Evolutionary conservation across 2,888 invertebrate species (phyloP).

Genomic region (Tetragonula carbonaria): DNA sequence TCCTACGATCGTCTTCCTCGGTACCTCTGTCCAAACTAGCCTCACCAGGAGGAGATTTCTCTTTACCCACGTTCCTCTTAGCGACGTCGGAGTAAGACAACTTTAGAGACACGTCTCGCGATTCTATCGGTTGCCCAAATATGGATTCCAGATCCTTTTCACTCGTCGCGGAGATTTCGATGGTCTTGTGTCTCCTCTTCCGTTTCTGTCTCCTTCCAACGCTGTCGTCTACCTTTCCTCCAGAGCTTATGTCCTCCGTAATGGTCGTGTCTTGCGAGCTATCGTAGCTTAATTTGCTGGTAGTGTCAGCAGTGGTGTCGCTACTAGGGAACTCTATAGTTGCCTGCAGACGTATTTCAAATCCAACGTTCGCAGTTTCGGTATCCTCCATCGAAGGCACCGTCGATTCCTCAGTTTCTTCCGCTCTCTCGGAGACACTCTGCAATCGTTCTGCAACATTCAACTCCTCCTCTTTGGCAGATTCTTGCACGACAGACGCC

Average conservation of each 20-base stretch:
- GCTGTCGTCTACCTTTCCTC: constrained; percentile 36
- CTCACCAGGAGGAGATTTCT: constrained; percentile 28
- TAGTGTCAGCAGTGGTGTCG: constrained; percentile 70
- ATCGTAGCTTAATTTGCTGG: constrained; percentile 56
- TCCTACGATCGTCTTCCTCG: neutral
- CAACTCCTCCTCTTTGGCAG: neutral
- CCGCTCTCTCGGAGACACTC: neutral
- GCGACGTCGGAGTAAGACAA: constrained; percentile 75
- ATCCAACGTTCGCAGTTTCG: constrained; percentile 73
- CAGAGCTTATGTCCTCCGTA: constrained; percentile 60
- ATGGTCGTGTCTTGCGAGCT: constrained; percentile 65
- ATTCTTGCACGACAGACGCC: neutral
- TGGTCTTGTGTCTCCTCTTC: constrained; percentile 69
- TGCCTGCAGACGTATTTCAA: constrained; percentile 79
- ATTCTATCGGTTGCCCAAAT: constrained; percentile 66
- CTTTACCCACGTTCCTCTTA: constrained; percentile 63
- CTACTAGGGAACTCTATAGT: constrained; percentile 78
- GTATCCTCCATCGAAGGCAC: constrained; percentile 66
- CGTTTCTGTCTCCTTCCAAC: constrained; percentile 63
- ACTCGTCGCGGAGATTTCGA: constrained; percentile 58
- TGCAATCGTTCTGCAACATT: neutral
- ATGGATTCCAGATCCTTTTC: constrained; percentile 68
- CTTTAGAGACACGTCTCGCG: constrained; percentile 64
- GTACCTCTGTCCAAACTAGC: neutral
- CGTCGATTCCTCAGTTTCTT: constrained; percentile 67